Evolutionary conservation across 1,140 invertebrate species (phyloP), one percentile per base, ranked within the genome.

Genomic region (Drosophila teissieri): DNA sequence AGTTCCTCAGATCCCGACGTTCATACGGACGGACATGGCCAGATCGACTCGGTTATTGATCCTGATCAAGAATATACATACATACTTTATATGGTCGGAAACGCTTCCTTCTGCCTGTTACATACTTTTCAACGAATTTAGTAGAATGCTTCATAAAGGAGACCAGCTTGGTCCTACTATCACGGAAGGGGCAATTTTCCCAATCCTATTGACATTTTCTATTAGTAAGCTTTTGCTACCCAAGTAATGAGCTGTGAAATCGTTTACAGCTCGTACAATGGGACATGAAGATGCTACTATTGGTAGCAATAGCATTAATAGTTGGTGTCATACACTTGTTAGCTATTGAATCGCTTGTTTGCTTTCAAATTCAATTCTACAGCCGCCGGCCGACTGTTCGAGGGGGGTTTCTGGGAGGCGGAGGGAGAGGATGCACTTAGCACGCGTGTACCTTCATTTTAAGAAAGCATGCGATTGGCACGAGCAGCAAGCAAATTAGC

Each of bases 401-500:
- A 8, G 7, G 14, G 15, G 22, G 24, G 4, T 14, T 14, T 15
- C 11, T 58, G 14, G 10, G 7, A 22, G 34, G 12, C 17, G 10
- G 7, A 22, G 34, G 12, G n/a, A 24, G 11, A n/a, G n/a, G 5
- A n/a, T 22, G 4, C 4, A 6, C 8, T 8, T 12, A n/a, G 67
- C 31, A 73, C 55, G 34, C 52, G 60, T 37, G 52, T 56, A 27
- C 73, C 52, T 65, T 55, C 34, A 7, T 12, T 49, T n/a, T 49
- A 44, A 42, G n/a, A 14, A 45, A 65, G 22, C 22, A 39, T 27
- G 55, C 44, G 73, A 60, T 36, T 73, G 75, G 46, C 83, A 88
- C 83, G 75, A 80, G 79, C 83, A 53, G n/a, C 73, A 70, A 62
- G 63, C 61, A 81, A 85, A 81, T 88, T 76, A 75, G 57, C 36